Evolutionary conservation across 35 echinoderm and acorn worm genomes (phyloP).

Genomic region (Strongylocentrotus purpuratus): DNA sequence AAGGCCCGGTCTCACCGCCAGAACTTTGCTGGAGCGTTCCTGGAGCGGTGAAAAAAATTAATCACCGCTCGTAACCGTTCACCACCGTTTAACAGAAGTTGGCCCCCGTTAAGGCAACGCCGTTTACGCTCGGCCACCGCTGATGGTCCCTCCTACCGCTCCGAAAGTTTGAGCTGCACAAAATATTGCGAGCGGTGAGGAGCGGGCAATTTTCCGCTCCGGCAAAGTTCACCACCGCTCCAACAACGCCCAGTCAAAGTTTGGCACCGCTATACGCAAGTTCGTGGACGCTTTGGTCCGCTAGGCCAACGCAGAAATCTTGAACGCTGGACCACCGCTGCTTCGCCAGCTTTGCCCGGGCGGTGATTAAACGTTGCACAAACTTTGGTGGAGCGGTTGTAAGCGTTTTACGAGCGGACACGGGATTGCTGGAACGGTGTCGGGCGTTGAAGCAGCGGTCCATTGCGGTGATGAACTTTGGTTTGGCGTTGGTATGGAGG

Average conservation of each 20-base stretch:
- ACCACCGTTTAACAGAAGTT: not conserved
- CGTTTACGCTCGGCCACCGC: constrained; percentile 4
- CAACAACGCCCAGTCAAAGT: constrained; percentile 43
- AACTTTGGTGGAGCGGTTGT: constrained; percentile 40
- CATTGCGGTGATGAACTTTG: constrained; percentile 41
- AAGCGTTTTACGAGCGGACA: constrained; percentile 34
- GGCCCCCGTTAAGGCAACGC: not conserved
- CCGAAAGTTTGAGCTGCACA: not conserved
- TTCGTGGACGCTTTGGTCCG: constrained; percentile 39
- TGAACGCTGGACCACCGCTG: constrained; percentile 25
- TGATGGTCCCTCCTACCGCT: constrained; percentile 7
- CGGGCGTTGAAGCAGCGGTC: constrained; percentile 25
- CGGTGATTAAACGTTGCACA: constrained; percentile 45
- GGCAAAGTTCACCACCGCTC: constrained; percentile 40
- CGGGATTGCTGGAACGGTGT: constrained; percentile 33
- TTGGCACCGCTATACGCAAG: constrained; percentile 40
- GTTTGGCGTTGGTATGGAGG: not conserved
- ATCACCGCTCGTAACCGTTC: not conserved
- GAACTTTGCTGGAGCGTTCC: not conserved
- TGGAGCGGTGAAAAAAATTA: constrained; percentile 18
- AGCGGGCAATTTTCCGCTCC: constrained; percentile 31
- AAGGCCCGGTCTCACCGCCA: not conserved
- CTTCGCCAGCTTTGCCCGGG: constrained; percentile 39
- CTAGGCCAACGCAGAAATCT: constrained; percentile 36
- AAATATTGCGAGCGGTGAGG: constrained; percentile 34